These are phyloP conservation scores for Drosophila gaucha DNA, from an alignment of 2,888 invertebrate species.

Conservation along the genomic window DNA sequence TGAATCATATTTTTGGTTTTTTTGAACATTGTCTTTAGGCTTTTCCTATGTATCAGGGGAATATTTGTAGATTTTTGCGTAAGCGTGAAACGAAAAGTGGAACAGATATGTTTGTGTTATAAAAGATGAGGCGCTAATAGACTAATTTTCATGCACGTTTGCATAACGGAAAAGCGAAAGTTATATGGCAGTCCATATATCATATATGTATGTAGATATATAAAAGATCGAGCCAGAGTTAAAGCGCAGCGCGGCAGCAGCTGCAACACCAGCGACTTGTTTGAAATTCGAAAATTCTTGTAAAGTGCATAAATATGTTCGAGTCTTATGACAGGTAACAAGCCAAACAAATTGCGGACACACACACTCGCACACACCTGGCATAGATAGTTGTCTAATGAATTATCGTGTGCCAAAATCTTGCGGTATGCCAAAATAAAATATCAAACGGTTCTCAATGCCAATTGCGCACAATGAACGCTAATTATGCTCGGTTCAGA, in stretches of 20 bases:
- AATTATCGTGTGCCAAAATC: constrained; percentile 63
- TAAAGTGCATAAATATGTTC: constrained; percentile 77
- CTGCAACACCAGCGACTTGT: constrained; percentile 38
- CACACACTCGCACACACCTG: constrained; percentile 28
- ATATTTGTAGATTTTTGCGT: constrained; percentile 34
- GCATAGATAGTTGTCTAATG: constrained; percentile 47
- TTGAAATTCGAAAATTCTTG: constrained; percentile 54
- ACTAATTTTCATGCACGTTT: constrained; percentile 64
- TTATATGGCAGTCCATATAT: constrained; percentile 37
- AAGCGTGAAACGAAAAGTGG: constrained; percentile 63
- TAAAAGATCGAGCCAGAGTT: constrained; percentile 2
- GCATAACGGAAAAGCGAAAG: constrained; percentile 72
- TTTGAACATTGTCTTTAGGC: constrained; percentile 17
- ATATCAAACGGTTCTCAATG: constrained; percentile 56
- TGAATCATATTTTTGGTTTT: constrained; percentile 44
- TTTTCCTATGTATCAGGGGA: constrained; percentile 10
- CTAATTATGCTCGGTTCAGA: constrained; percentile 60
- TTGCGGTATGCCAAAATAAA: constrained; percentile 43
- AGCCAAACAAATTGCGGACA: constrained; percentile 55
- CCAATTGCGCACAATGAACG: constrained; percentile 70
- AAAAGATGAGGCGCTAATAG: constrained; percentile 65
- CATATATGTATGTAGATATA: not conserved
- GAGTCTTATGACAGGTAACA: constrained; percentile 68
- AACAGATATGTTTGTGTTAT: constrained; percentile 55
- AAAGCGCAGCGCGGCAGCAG: constrained; percentile 23